Conservation (phyloP, 2,888 invertebrate species). For the Eretmocerus hayati region DNA sequence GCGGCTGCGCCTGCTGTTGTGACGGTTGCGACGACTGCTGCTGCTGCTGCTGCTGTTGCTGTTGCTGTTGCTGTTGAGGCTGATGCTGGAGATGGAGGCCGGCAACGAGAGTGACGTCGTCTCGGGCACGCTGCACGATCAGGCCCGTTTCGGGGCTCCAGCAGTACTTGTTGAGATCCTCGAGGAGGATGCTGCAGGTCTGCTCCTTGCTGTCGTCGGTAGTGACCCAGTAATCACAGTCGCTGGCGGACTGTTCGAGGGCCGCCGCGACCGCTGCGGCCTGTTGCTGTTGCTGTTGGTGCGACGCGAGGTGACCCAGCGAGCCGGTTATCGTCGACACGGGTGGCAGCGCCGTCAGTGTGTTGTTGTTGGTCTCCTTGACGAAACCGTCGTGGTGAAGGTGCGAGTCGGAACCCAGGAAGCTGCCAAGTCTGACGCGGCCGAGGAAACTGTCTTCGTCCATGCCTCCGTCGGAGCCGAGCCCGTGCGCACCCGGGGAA, state of each 20-base stretch:
- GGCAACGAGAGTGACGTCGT: too few species aligned
- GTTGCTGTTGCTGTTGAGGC: conserved; percentile 31
- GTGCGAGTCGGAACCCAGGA: conserved; percentile 1
- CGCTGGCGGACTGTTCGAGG: conserved; percentile 50
- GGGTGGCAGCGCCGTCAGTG: conserved; percentile 46
- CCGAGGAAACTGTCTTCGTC: conserved; percentile 56
- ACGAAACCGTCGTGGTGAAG: conserved; percentile 36
- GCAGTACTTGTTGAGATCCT: conserved; percentile 79
- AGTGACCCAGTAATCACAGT: conserved; percentile 61
- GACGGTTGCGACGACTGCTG: too few species aligned
- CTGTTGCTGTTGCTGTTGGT: conserved; percentile 35
- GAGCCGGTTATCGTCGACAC: conserved; percentile 44
- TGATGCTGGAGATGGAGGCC: not conserved
- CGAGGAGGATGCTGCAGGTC: conserved; percentile 52
- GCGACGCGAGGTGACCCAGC: conserved; percentile 31
- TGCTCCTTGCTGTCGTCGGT: conserved; percentile 39
- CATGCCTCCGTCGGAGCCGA: conserved; percentile 36
- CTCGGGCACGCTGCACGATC: conserved; percentile 4
- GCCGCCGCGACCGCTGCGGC: conserved; percentile 42
- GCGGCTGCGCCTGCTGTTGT: too few species aligned
- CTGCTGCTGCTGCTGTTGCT: conserved; percentile 50
- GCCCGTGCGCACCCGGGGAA: conserved; percentile 52
- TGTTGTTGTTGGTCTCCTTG: conserved; percentile 57
- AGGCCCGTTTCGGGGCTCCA: conserved; percentile 49
- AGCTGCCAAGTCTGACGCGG: conserved; percentile 33